A percentile compares a stretch with the other conserved stretches of the same genome.
phyloP scores from a whole-genome alignment of 1,140 invertebrate species.

The Antheraea mylitta region DNA sequence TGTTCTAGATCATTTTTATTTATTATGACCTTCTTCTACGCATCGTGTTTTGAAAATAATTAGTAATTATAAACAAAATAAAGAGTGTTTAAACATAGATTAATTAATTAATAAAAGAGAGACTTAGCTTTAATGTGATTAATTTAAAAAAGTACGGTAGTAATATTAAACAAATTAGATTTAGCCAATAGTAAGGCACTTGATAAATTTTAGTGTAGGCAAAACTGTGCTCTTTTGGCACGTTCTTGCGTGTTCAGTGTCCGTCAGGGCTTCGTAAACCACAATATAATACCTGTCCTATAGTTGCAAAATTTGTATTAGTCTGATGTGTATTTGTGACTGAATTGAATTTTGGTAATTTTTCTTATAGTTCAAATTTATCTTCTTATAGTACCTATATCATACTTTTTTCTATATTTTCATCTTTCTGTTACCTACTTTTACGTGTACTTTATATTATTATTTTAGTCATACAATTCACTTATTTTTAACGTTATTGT shows the following conservation, averaged over 20 bases:
- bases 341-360: constrained; percentile 39
- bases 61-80: constrained; percentile 19
- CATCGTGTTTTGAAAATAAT: constrained; percentile 68
- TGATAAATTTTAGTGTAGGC: constrained; percentile 52
- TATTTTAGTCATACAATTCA: no score
- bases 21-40: constrained; percentile 64
- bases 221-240: constrained; percentile 55
- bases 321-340: constrained; percentile 38
- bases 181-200: constrained; percentile 55
- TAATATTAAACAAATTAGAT: constrained; percentile 34
- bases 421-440: not conserved
- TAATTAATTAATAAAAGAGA: constrained; percentile 31
- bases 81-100: constrained; percentile 9
- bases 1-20: constrained; percentile 69
- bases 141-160: constrained; percentile 34
- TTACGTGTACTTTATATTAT: no score
- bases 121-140: constrained; percentile 17
- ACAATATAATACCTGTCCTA: constrained; percentile 72
- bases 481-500: no score
- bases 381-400: constrained; percentile 16
- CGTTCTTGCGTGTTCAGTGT: constrained; percentile 55
- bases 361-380: constrained; percentile 57
- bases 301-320: constrained; percentile 74
- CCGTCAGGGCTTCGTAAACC: constrained; percentile 65
- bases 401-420: not conserved